Evolutionary conservation across 1,140 invertebrate genomes (phyloP).

Genomic region (Rhyacophila brunnea): DNA sequence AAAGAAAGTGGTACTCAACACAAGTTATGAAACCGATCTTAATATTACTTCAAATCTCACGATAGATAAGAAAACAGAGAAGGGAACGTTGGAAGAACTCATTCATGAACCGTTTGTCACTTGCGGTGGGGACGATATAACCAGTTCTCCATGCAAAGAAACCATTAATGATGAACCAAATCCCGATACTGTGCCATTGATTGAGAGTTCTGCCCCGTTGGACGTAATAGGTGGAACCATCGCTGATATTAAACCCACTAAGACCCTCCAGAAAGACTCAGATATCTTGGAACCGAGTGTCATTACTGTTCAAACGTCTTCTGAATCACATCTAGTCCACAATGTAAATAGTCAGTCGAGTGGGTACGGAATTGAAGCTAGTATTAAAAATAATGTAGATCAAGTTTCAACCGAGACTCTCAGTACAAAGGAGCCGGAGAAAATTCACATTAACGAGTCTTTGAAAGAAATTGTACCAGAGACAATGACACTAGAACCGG

Average conservation of each 20-base stretch:
- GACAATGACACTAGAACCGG: not conserved
- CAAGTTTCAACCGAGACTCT: slow-evolving; percentile 8
- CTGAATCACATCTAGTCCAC: slow-evolving; percentile 1
- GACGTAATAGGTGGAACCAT: slow-evolving; percentile 9
- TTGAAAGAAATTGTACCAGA: slow-evolving; percentile 2
- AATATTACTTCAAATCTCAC: slow-evolving; percentile 54
- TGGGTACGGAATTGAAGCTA: slow-evolving; percentile 16
- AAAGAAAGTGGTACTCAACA: slow-evolving; percentile 66
- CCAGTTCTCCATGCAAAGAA: slow-evolving; percentile 12
- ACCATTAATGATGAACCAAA: slow-evolving; percentile 7
- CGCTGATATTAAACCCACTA: slow-evolving; percentile 43
- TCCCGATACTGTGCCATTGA: slow-evolving; percentile 10
- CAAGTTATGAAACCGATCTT: slow-evolving; percentile 53
- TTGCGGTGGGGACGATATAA: slow-evolving; percentile 17
- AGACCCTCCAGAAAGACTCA: slow-evolving; percentile 36
- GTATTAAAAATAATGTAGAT: slow-evolving; percentile 8
- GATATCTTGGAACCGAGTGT: slow-evolving; percentile 24
- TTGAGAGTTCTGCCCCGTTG: slow-evolving; percentile 13
- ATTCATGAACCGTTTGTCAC: slow-evolving; percentile 26
- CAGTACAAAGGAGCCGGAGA: slow-evolving; percentile 7
- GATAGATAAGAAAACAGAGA: slow-evolving; percentile 39
- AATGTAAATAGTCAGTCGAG: slow-evolving; percentile 8
- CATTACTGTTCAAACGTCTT: slow-evolving; percentile 16
- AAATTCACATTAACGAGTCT: slow-evolving; percentile 7
- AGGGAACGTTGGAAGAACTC: slow-evolving; percentile 17